phyloP scores from a whole-genome alignment of 2,888 invertebrate genomes.

The Tipula vernalis region DNA sequence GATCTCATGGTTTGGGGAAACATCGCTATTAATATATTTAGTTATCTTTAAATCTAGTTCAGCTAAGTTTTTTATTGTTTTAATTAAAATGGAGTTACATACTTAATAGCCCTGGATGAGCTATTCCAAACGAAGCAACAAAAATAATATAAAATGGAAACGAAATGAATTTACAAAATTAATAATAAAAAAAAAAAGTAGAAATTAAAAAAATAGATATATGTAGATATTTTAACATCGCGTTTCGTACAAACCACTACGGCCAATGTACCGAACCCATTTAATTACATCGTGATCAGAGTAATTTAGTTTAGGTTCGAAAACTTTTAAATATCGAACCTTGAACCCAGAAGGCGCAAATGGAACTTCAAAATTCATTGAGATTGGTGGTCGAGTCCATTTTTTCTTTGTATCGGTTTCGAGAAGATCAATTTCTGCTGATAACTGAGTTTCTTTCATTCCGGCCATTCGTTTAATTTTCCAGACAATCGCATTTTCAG shows the following conservation, averaged over 20 bases:
- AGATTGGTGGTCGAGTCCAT: constrained; percentile 99
- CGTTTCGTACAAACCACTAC: constrained; percentile 98
- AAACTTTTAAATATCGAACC: constrained; percentile 98
- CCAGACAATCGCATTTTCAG: constrained; percentile 96
- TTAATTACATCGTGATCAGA: constrained; percentile 99
- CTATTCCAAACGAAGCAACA: background rate
- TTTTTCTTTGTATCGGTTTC: constrained; percentile 99
- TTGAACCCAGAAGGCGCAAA: constrained; percentile 99
- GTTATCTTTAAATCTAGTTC: background rate
- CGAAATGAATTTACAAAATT: background rate
- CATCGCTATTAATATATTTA: background rate
- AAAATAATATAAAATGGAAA: background rate
- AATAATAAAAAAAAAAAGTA: background rate
- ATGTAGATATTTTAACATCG: constrained; percentile 59
- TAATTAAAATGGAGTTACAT: background rate
- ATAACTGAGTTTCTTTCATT: constrained; percentile 99
- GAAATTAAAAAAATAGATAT: too few species aligned
- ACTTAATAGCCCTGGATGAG: background rate
- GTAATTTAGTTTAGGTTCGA: constrained; percentile 98
- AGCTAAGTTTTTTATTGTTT: background rate
- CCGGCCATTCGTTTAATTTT: constrained; percentile 92
- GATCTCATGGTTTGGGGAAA: background rate
- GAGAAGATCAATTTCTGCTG: constrained; percentile 96
- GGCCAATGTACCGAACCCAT: constrained; percentile 99
- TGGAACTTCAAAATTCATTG: constrained; percentile 99